phyloP scores from a whole-genome alignment of 2,888 invertebrate genomes.

The Unio pictorum region DNA sequence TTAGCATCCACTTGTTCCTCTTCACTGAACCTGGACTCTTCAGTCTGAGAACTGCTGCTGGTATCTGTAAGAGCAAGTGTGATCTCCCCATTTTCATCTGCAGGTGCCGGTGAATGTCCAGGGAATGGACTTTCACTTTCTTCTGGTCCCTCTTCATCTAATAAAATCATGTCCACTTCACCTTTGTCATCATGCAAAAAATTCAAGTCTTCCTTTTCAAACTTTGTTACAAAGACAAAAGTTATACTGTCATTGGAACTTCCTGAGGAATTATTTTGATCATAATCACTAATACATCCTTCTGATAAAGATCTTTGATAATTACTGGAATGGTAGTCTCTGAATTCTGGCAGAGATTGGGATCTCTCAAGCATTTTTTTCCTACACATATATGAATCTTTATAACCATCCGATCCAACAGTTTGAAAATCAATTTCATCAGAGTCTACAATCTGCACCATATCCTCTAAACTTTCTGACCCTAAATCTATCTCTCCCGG shows the following conservation, averaged over 20 bases:
- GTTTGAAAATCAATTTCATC: slow-evolving; percentile 4
- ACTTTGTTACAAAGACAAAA: slow-evolving; percentile 53
- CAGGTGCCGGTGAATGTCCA: not conserved
- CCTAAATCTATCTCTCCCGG: slow-evolving; percentile 27
- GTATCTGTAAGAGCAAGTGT: too few species aligned
- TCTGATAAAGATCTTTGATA: slow-evolving; percentile 44
- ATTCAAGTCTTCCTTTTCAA: slow-evolving; percentile 5
- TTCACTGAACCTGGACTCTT: slow-evolving; percentile 8
- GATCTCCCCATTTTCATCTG: slow-evolving; percentile 1
- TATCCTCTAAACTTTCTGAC: slow-evolving; percentile 13
- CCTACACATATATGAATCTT: not conserved
- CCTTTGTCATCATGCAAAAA: too few species aligned
- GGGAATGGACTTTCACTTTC: not conserved
- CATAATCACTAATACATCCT: slow-evolving; percentile 41
- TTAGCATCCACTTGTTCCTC: slow-evolving; percentile 9
- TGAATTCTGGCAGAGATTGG: slow-evolving; percentile 34
- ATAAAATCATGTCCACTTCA: too few species aligned
- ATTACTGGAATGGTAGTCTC: slow-evolving; percentile 16
- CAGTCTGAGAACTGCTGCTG: too few species aligned
- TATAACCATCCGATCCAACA: not conserved
- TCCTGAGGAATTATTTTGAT: slow-evolving; percentile 24
- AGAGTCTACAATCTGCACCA: slow-evolving; percentile 8
- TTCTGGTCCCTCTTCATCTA: too few species aligned
- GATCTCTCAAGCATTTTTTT: slow-evolving; percentile 24
- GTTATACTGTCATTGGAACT: slow-evolving; percentile 56